Conservation (phyloP, 2,797 vertebrate species). For the Poecilia gillii region DNA sequence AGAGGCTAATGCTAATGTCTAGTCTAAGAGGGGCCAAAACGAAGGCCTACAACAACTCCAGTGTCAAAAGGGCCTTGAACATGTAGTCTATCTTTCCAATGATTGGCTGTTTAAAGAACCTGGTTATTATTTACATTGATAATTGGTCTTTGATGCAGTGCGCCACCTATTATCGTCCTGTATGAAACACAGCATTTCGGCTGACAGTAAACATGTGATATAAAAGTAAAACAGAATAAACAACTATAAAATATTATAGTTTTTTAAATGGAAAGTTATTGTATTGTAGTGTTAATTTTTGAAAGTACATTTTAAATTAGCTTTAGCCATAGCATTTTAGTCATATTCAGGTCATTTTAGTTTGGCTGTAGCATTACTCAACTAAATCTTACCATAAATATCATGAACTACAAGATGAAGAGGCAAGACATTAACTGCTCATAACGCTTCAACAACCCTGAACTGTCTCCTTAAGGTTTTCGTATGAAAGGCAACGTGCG, state of each 20-base stretch:
- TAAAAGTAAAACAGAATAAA: background rate
- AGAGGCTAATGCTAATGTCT: background rate
- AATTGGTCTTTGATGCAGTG: background rate
- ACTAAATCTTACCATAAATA: no score
- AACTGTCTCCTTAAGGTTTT: conserved; percentile 15
- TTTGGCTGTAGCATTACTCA: no score
- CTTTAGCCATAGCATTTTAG: no score
- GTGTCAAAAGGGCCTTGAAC: background rate
- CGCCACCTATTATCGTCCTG: background rate
- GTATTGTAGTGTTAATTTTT: no score
- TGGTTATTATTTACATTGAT: background rate
- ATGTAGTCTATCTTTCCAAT: background rate
- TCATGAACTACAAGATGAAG: no score
- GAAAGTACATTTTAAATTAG: no score
- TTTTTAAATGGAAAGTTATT: no score
- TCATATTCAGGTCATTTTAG: no score
- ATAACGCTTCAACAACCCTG: background rate
- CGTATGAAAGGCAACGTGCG: background rate
- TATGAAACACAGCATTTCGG: background rate
- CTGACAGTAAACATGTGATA: background rate
- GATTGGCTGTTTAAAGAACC: background rate
- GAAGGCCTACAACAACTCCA: background rate
- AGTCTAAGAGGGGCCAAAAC: background rate
- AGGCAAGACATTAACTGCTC: background rate
- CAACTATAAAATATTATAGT: background rate